phyloP scores from a whole-genome alignment of 2,888 invertebrate genomes.

The Melitaea athalia region DNA sequence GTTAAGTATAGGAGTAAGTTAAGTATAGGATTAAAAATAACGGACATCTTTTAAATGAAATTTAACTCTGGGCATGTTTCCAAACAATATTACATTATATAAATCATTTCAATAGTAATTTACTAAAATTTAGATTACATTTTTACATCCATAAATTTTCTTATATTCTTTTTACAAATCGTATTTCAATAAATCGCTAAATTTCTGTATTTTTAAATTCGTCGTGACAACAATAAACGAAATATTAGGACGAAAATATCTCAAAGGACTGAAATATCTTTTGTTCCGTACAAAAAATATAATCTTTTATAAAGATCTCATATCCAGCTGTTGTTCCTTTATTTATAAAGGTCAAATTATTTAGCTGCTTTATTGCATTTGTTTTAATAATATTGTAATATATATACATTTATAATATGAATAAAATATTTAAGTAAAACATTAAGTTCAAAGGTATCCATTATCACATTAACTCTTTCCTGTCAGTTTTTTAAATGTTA shows the following conservation, averaged over 20 bases:
- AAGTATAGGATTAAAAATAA: too few species aligned
- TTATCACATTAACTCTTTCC: not conserved
- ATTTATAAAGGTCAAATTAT: not conserved
- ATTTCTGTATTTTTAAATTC: constrained; percentile 1
- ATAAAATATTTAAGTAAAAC: not conserved
- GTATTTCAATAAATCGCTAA: not conserved
- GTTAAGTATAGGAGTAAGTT: too few species aligned
- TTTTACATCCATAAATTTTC: not conserved
- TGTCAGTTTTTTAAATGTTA: too few species aligned
- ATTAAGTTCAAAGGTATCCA: not conserved
- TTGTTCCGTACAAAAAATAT: not conserved
- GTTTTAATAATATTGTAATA: not conserved
- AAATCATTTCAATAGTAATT: not conserved
- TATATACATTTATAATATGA: not conserved
- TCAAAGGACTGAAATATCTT: not conserved
- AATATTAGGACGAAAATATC: not conserved
- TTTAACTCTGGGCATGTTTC: too few species aligned
- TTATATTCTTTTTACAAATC: constrained; percentile 5
- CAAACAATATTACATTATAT: not conserved
- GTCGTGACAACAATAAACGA: not conserved
- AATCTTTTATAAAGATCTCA: constrained; percentile 6
- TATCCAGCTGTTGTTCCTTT: not conserved
- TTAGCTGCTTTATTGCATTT: not conserved
- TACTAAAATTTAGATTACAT: not conserved
- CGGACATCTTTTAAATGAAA: too few species aligned